Percentiles rank a stretch among this genome's conserved stretches.
phyloP scores from a whole-genome alignment of 2,888 invertebrate genomes.

The Ectemnius lituratus region DNA sequence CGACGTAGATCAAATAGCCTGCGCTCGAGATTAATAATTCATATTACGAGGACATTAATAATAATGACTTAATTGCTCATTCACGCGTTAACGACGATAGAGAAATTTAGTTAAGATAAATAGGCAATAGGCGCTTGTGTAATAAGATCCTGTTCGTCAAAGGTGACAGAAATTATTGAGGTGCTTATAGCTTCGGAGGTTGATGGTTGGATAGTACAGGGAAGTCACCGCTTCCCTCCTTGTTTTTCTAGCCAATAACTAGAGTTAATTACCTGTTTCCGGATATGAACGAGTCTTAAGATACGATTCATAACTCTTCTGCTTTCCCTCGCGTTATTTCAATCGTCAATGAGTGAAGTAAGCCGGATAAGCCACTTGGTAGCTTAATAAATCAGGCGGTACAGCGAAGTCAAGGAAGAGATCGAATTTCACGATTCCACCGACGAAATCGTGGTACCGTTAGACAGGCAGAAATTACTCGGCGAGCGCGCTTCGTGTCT shows the following conservation, averaged over 20 bases:
- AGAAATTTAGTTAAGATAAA: not conserved
- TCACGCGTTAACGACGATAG: constrained; percentile 1
- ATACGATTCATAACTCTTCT: not conserved
- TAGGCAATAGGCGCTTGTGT: not conserved
- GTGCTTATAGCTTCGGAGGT: not conserved
- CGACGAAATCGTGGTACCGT: constrained; percentile 56
- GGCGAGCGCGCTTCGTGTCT: constrained; percentile 26
- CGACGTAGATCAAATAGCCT: not conserved
- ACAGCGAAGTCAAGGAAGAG: constrained; percentile 20
- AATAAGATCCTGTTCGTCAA: not conserved
- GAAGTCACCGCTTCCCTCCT: not conserved
- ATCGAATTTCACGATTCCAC: constrained; percentile 52
- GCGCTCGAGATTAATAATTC: too few species aligned
- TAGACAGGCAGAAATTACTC: constrained; percentile 50
- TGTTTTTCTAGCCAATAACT: constrained; percentile 26
- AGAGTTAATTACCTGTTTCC: constrained; percentile 50
- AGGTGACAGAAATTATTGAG: not conserved
- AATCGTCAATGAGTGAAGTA: too few species aligned
- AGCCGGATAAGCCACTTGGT: not conserved
- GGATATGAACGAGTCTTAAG: constrained; percentile 17
- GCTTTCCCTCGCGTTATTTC: constrained; percentile 14
- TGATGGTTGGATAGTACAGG: too few species aligned
- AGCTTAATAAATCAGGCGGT: constrained; percentile 49
- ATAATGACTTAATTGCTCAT: not conserved
- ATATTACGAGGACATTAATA: too few species aligned